Evolutionary conservation across 2,888 invertebrate species (phyloP).

Genomic region (Eristalis pertinax): DNA sequence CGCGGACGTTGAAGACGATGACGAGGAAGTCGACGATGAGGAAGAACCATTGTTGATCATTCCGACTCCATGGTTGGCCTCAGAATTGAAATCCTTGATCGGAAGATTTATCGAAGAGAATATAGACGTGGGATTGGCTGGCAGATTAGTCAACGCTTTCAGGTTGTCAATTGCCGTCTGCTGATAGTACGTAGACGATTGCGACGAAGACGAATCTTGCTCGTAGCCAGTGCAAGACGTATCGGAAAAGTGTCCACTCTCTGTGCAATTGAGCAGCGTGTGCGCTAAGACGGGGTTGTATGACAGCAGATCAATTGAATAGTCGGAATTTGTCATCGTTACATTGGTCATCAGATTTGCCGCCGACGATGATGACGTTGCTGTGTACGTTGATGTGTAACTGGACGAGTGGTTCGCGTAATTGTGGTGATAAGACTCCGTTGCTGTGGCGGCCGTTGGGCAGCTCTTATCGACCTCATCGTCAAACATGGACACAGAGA

Average conservation of each 20-base stretch:
- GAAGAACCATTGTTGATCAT: slow-evolving; percentile 29
- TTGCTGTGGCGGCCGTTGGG: slow-evolving; percentile 10
- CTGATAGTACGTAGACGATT: slow-evolving; percentile 68
- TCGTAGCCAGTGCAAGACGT: slow-evolving; percentile 65
- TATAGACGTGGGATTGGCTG: slow-evolving; percentile 82
- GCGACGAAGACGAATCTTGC: slow-evolving; percentile 60
- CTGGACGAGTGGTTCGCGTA: slow-evolving; percentile 26
- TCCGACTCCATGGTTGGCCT: slow-evolving; percentile 2
- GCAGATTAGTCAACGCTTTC: slow-evolving; percentile 82
- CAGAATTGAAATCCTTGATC: slow-evolving; percentile 38
- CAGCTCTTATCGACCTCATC: slow-evolving; percentile 71
- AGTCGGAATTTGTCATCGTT: slow-evolving; percentile 61
- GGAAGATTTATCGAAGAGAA: slow-evolving; percentile 82
- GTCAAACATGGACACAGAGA: slow-evolving; percentile 75
- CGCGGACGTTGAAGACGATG: slow-evolving; percentile 42
- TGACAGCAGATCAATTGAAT: slow-evolving; percentile 73
- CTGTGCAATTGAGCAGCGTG: slow-evolving; percentile 73
- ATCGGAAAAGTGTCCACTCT: slow-evolving; percentile 70
- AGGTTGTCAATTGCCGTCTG: slow-evolving; percentile 83
- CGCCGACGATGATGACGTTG: slow-evolving; percentile 53
- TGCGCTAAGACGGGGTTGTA: slow-evolving; percentile 73
- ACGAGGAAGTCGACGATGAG: slow-evolving; percentile 51
- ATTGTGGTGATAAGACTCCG: slow-evolving; percentile 51
- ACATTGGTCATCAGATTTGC: slow-evolving; percentile 47
- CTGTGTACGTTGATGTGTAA: slow-evolving; percentile 52